A percentile compares a stretch with the other conserved stretches of the same genome.
These are phyloP conservation scores for Bembecia ichneumoniformis DNA, from an alignment of 2,888 invertebrate genomes.

Conservation along the genomic window DNA sequence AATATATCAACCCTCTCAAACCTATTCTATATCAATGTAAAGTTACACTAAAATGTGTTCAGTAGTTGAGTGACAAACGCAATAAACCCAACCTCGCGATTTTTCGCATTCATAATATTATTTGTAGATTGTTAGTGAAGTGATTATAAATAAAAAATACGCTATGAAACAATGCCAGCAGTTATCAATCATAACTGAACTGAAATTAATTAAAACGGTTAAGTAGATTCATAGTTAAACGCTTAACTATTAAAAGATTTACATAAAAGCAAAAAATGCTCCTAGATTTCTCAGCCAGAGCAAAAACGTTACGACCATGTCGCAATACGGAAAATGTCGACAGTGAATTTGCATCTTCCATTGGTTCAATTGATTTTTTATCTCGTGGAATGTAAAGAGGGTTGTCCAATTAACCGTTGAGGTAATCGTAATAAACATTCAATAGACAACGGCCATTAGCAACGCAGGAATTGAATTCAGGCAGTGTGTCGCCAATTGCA, in stretches of 20 bases:
- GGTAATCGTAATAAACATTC: slow-evolving; percentile 32
- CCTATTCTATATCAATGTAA: too few species aligned
- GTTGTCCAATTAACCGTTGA: slow-evolving; percentile 23
- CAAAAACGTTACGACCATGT: not conserved
- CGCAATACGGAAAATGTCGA: not conserved
- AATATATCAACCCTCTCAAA: too few species aligned
- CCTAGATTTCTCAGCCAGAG: not conserved
- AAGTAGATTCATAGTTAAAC: not conserved
- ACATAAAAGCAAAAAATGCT: not conserved
- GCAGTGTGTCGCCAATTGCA: not conserved
- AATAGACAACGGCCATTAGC: slow-evolving; percentile 23
- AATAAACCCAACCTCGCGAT: too few species aligned
- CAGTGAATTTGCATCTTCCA: not conserved
- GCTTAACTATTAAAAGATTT: not conserved
- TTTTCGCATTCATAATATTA: too few species aligned
- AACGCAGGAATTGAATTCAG: not conserved
- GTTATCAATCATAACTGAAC: not conserved
- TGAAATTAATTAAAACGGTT: not conserved
- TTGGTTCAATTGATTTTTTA: not conserved
- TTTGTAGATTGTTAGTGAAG: too few species aligned
- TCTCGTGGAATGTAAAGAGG: slow-evolving; percentile 16
- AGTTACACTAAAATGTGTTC: too few species aligned
- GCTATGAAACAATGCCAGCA: not conserved
- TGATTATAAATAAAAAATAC: not conserved
- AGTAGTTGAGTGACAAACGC: too few species aligned